Evolutionary conservation across 2,797 vertebrate genomes (phyloP).

Genomic region (Neopelma chrysocephalum): DNA sequence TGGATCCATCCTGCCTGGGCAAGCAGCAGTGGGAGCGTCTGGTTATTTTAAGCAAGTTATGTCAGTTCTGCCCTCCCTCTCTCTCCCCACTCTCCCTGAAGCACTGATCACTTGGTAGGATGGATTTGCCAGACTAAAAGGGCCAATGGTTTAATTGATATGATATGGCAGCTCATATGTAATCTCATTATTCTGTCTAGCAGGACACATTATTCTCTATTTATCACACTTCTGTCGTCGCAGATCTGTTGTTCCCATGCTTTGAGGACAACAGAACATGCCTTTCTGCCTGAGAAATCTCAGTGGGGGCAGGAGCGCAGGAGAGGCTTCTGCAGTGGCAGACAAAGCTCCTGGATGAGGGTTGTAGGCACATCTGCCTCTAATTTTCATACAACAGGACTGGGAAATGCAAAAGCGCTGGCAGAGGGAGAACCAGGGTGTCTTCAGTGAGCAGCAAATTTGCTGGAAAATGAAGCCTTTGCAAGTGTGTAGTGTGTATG

Average conservation of each 20-base stretch:
- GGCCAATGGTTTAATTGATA: slow-evolving; percentile 60
- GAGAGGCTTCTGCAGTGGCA: background rate
- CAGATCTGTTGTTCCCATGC: background rate
- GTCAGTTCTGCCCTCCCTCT: slow-evolving; percentile 4
- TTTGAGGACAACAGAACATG: slow-evolving; percentile 6
- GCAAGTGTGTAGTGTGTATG: background rate
- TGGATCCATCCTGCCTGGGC: fast-evolving
- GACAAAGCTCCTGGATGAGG: background rate
- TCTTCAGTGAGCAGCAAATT: background rate
- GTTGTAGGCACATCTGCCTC: background rate
- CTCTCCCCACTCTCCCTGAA: background rate
- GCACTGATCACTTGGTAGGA: slow-evolving; percentile 36
- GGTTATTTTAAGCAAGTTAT: slow-evolving; percentile 56
- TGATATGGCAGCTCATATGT: slow-evolving; percentile 63
- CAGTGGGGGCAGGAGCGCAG: background rate
- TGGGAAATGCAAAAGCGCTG: background rate
- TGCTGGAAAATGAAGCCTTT: background rate
- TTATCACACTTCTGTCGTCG: slow-evolving; percentile 49
- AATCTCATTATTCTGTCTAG: slow-evolving; percentile 66
- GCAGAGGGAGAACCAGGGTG: background rate
- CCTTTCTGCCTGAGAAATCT: background rate
- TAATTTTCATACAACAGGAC: background rate
- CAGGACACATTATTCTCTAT: slow-evolving; percentile 60
- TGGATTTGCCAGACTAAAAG: slow-evolving; percentile 42
- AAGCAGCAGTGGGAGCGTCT: fast-evolving